A percentile compares a stretch with the other conserved stretches of the same genome.
Evolutionary conservation across 2,797 vertebrate genomes (phyloP).

Genomic region (Lates japonicus): DNA sequence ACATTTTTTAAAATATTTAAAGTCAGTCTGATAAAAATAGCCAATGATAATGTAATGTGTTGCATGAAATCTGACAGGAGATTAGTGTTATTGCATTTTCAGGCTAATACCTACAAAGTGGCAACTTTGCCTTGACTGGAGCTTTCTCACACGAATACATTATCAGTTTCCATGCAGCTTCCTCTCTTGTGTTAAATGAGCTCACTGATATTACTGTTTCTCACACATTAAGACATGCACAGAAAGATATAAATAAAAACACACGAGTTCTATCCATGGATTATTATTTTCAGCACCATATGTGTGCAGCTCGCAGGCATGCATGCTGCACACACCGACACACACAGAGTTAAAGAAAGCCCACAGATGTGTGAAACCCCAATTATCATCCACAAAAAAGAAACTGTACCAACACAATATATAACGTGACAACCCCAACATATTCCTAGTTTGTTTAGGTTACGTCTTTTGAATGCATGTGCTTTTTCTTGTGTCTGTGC

Average conservation of each 20-base stretch:
- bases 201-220: conserved; percentile 44
- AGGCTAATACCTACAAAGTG: too few relatives aligned
- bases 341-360: conserved; percentile 15
- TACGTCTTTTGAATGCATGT: conserved; percentile 34
- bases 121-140: conserved; percentile 7
- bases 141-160: conserved; percentile 72
- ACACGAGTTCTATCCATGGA: conserved; percentile 22
- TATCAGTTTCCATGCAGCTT: conserved; percentile 80
- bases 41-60: conserved; percentile 25
- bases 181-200: conserved; percentile 73
- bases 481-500: conserved; percentile 54
- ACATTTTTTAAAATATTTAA: conserved; percentile 1
- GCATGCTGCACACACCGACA: conserved; percentile 25
- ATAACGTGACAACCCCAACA: conserved; percentile 13
- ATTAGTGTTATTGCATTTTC: too few relatives aligned
- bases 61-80: conserved; percentile 63
- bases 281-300: conserved; percentile 17
- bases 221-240: conserved; percentile 21
- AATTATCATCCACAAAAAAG: conserved; percentile 46
- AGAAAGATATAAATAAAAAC: conserved; percentile 38
- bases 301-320: conserved; percentile 14
- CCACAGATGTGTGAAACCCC: conserved; percentile 41
- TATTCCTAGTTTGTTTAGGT: conserved; percentile 7
- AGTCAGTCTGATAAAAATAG: neutral
- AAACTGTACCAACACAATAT: conserved; percentile 6